A percentile compares a stretch with the other conserved stretches of the same genome.
These are phyloP conservation scores for Euzophera pinguis DNA, from an alignment of 2,888 invertebrate species.

Conservation along the genomic window DNA sequence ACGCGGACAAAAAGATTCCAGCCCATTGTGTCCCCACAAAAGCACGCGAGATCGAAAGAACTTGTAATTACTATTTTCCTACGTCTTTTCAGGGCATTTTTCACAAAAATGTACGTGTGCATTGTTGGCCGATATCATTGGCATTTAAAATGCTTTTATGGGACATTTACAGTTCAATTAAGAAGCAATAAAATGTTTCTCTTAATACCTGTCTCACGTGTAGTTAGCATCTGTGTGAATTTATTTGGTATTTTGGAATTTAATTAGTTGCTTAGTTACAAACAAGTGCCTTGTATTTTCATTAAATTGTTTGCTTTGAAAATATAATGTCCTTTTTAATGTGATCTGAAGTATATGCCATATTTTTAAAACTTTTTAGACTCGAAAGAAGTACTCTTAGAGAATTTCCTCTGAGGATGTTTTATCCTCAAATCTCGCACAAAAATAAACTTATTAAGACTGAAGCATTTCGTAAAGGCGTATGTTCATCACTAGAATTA, in stretches of 20 bases:
- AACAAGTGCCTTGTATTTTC: not conserved
- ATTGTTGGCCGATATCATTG: conserved; percentile 51
- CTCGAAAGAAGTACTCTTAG: no score
- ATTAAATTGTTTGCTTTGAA: not conserved
- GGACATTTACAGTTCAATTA: conserved; percentile 5
- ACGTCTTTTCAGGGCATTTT: conserved; percentile 71
- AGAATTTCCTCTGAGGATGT: no score
- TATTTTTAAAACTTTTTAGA: no score
- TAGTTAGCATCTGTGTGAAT: conserved; percentile 9
- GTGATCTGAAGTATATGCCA: no score
- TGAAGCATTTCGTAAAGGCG: no score
- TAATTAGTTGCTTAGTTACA: no score
- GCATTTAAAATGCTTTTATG: conserved; percentile 18
- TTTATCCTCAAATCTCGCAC: no score
- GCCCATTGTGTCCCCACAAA: conserved; percentile 71
- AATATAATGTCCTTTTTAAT: no score
- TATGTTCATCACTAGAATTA: no score
- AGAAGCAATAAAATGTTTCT: conserved; percentile 2
- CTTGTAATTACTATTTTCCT: conserved; percentile 79
- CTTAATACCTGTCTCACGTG: not conserved
- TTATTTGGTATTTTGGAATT: conserved; percentile 18
- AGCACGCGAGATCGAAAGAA: conserved; percentile 55
- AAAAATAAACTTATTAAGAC: no score
- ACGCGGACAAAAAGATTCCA: conserved; percentile 76
- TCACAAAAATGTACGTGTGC: conserved; percentile 59